A percentile compares a stretch with the other conserved stretches of the same genome.
These are phyloP conservation scores for Gymnoscopelus microlampas DNA, from an alignment of 2,797 vertebrate species.

Conservation along the genomic window DNA sequence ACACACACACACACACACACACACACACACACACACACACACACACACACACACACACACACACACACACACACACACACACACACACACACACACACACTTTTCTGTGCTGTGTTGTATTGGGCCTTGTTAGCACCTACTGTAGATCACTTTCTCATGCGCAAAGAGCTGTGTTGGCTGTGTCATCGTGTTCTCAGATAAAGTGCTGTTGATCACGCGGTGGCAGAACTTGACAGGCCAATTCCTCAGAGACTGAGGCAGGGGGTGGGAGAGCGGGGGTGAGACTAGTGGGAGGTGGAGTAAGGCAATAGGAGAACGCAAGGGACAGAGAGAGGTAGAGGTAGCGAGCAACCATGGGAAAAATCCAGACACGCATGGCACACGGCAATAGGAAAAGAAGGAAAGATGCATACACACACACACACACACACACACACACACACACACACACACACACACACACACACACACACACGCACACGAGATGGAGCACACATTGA, in stretches of 20 bases:
- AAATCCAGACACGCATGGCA: conserved; percentile 7
- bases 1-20: neutral
- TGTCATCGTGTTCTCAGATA: conserved; percentile 50
- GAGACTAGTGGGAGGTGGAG: neutral
- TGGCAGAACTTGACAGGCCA: conserved; percentile 60
- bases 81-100: no score
- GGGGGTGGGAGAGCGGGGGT: neutral
- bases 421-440: neutral
- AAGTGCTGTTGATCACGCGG: conserved; percentile 65
- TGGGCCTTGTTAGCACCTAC: conserved; percentile 50
- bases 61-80: no score
- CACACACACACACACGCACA: no score
- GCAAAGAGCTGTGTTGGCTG: conserved; percentile 52
- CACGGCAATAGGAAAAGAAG: conserved; percentile 30
- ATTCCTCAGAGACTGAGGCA: conserved; percentile 52
- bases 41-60: no score
- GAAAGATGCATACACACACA: conserved; percentile 7
- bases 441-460: no score
- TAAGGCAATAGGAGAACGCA: conserved; percentile 2
- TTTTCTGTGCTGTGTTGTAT: neutral
- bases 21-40: no score
- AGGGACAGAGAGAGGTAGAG: conserved; percentile 8
- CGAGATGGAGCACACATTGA: conserved; percentile 45
- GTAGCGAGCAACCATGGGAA: neutral
- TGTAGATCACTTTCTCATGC: conserved; percentile 48